Base-by-base conservation (phyloP, 2,113 vertebrate genomes). In the Eptesicus fuscus region DNA sequence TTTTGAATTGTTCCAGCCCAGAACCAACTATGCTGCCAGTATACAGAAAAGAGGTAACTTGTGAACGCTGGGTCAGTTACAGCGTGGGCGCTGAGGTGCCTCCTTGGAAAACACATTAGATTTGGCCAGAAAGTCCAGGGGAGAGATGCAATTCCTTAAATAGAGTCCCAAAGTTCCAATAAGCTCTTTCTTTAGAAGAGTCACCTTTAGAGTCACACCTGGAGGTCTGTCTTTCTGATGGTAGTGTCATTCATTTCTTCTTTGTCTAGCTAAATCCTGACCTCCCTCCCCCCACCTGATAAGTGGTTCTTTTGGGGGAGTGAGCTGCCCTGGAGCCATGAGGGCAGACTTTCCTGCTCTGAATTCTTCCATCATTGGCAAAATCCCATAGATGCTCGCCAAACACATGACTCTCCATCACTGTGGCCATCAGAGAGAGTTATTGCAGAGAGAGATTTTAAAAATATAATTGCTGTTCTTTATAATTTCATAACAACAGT, bases 391-490 rank as follows among this genome's bases (percentile, higher is more conserved):
- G 65, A 61, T 65, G 56, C 23, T 71, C 67, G 20, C 53, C 59
- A 63, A 40, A 69, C 69, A 47, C 42, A 49, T 0, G 12, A 51
- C 44, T 95, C 18, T 89, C 91, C 63, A 86, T 91, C 83, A 69
- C 44, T 61, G 51, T 30, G 47, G 83, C 78, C 22, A 25, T 56
- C 53, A 59, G 88, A 69, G 51, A 88, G 82, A 77, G 18, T 79
- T 49, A 42, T 0, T 74, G 35, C 32, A 88, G 79, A 83, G 69
- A 92, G 61, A 94, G 88, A 80, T 61, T 92, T 95, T 13, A n/a
- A 86, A 93, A 95, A 76, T 92, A 69, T 85, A 92, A 63, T 94
- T 96, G 74, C n/a, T 89, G 91, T 88, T 37, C 63, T 22, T 30
- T 4, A 49, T 30, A 65, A 63, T 90, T 96, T 95, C 20, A 69